Conservation (phyloP, 2,888 invertebrate genomes). For the Byasa hedistus region DNA sequence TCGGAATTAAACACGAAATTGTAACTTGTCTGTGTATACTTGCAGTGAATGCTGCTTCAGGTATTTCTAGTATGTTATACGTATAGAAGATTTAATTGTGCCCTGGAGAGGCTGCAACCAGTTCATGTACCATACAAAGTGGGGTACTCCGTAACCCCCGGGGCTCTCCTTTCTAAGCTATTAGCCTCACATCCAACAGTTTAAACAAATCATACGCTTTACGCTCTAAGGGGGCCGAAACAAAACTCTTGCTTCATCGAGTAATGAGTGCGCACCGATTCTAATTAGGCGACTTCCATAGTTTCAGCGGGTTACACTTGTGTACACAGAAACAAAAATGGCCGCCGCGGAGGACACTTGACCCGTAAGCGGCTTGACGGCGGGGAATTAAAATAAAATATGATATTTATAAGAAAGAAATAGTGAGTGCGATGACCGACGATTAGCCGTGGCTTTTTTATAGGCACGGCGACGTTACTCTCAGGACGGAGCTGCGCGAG, state of each 20-base stretch:
- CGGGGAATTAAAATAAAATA: constrained; percentile 42
- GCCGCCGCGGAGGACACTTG: constrained; percentile 53
- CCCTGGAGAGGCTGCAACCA: constrained; percentile 47
- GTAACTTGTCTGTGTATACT: constrained; percentile 1
- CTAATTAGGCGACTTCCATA: constrained; percentile 59
- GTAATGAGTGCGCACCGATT: constrained; percentile 36
- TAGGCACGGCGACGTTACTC: constrained; percentile 41
- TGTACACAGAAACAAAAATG: constrained; percentile 54
- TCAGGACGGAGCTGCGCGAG: constrained; percentile 72
- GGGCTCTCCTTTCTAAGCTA: constrained; percentile 54
- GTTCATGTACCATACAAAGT: not conserved
- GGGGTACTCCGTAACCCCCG: constrained; percentile 41
- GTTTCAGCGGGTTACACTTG: constrained; percentile 57
- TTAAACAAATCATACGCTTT: constrained; percentile 61
- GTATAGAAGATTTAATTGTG: constrained; percentile 34
- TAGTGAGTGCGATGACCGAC: constrained; percentile 69
- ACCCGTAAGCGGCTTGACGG: constrained; percentile 53
- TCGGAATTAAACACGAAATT: constrained; percentile 40
- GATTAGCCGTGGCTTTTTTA: constrained; percentile 66
- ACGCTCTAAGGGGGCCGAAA: constrained; percentile 35
- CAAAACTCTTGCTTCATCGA: constrained; percentile 32
- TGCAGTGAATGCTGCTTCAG: not conserved
- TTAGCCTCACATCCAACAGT: constrained; percentile 52
- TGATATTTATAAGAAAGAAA: constrained; percentile 48
- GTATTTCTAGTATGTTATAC: too few relatives aligned